A percentile compares a stretch with the other conserved stretches of the same genome.
These are phyloP conservation scores for Drosophila robusta DNA, from an alignment of 2,888 invertebrate genomes.

Conservation along the genomic window DNA sequence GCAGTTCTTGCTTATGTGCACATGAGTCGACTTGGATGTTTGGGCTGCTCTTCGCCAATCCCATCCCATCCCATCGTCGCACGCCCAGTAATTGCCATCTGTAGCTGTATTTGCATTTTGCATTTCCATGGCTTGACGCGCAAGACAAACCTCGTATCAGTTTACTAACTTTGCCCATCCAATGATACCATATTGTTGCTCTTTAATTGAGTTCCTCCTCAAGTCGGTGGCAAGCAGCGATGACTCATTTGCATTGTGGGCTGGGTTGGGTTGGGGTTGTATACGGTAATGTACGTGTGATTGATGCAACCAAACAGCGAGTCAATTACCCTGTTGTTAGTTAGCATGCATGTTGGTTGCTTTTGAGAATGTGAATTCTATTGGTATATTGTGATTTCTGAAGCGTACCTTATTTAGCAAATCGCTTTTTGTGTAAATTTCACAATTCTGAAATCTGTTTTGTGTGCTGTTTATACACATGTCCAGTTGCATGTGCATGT, in stretches of 20 bases:
- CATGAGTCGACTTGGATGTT: background rate
- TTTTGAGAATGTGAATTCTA: background rate
- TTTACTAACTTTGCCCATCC: slow-evolving; percentile 48
- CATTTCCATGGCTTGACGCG: slow-evolving; percentile 52
- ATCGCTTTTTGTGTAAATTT: background rate
- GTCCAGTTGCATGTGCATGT: too few species aligned
- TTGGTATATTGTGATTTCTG: background rate
- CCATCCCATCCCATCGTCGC: slow-evolving; percentile 1
- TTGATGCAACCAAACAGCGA: slow-evolving; percentile 6
- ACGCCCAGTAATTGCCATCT: slow-evolving; percentile 8
- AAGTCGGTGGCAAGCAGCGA: slow-evolving; percentile 28
- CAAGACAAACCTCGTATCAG: slow-evolving; percentile 45
- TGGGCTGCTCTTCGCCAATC: background rate
- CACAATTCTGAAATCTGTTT: background rate
- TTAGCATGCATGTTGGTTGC: background rate
- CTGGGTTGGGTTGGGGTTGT: slow-evolving; percentile 2
- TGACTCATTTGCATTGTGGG: slow-evolving; percentile 40
- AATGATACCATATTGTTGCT: slow-evolving; percentile 46
- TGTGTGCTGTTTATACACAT: too few species aligned
- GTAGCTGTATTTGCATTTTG: slow-evolving; percentile 10
- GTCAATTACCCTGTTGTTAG: slow-evolving; percentile 8
- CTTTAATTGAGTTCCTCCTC: slow-evolving; percentile 49
- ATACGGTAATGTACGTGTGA: background rate
- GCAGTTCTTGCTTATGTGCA: slow-evolving; percentile 8
- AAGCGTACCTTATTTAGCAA: background rate